Conservation (phyloP, 2,888 invertebrate species). For the Philhelius pedissequus region DNA sequence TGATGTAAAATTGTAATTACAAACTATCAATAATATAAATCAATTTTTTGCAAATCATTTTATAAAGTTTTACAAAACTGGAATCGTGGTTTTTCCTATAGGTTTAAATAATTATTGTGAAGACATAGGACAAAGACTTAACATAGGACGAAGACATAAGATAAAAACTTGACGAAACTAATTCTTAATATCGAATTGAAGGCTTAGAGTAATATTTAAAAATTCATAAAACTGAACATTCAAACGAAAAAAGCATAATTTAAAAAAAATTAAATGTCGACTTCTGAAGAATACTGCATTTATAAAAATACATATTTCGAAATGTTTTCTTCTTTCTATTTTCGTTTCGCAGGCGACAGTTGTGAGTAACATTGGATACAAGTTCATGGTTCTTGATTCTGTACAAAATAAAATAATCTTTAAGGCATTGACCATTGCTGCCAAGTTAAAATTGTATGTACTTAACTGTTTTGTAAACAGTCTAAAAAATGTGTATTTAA, state of each 20-base stretch:
- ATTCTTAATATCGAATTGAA: too few relatives aligned
- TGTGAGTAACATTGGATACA: slow-evolving; percentile 53
- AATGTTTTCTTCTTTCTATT: slow-evolving; percentile 47
- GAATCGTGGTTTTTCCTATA: too few relatives aligned
- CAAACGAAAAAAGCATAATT: background rate
- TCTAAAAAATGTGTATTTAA: background rate
- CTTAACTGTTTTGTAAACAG: slow-evolving; percentile 18
- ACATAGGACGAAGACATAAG: too few relatives aligned
- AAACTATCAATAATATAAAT: too few relatives aligned
- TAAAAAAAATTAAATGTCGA: background rate
- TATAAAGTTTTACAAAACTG: too few relatives aligned
- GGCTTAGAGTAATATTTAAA: too few relatives aligned
- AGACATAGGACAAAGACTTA: too few relatives aligned
- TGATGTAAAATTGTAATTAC: too few relatives aligned
- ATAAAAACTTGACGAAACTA: too few relatives aligned
- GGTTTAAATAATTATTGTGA: too few relatives aligned
- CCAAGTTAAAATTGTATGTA: slow-evolving; percentile 60
- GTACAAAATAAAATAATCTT: slow-evolving; percentile 35
- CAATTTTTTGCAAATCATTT: too few relatives aligned
- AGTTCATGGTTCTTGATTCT: slow-evolving; percentile 48
- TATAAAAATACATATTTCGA: slow-evolving; percentile 33
- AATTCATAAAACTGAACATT: too few relatives aligned
- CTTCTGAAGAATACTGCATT: background rate
- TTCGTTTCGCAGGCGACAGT: slow-evolving; percentile 62
- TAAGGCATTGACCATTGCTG: slow-evolving; percentile 43